Evolutionary conservation across 1,140 invertebrate species (phyloP).

Genomic region (Macrotrachela quadricornifera): DNA sequence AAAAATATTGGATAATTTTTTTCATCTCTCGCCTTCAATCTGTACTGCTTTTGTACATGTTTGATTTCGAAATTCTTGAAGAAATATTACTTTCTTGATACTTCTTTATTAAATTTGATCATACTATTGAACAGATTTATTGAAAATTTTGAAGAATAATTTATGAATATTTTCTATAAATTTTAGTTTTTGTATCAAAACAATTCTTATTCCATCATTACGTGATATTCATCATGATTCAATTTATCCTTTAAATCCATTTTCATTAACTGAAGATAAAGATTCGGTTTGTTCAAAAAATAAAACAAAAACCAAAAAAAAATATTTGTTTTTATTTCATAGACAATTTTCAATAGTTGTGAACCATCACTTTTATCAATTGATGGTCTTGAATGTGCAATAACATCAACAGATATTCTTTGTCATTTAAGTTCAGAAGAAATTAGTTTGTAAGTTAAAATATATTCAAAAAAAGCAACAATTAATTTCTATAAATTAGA

Average conservation of each 20-base stretch:
- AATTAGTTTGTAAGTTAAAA: conserved; percentile 43
- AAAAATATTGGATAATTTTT: too few species aligned
- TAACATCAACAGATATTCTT: conserved; percentile 57
- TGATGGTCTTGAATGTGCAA: conserved; percentile 48
- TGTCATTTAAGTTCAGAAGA: conserved; percentile 56
- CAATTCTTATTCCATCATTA: conserved; percentile 49
- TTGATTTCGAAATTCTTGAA: too few species aligned
- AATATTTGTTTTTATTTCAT: neutral
- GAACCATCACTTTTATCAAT: conserved; percentile 59
- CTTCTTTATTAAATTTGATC: too few species aligned
- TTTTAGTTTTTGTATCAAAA: conserved; percentile 41
- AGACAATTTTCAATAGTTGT: conserved; percentile 31
- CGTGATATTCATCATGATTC: conserved; percentile 51
- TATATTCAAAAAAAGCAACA: too few species aligned
- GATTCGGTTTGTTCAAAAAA: too few species aligned
- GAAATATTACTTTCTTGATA: too few species aligned
- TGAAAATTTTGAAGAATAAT: too few species aligned
- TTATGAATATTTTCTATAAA: conserved; percentile 19
- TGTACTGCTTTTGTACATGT: too few species aligned
- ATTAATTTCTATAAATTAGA: too few species aligned
- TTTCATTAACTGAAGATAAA: neutral
- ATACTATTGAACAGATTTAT: too few species aligned
- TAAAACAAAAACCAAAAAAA: too few species aligned
- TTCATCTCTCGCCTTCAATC: too few species aligned
- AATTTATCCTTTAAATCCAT: conserved; percentile 57